Evolutionary conservation across 2,888 invertebrate species (phyloP).

Genomic region (Netelia melanura): DNA sequence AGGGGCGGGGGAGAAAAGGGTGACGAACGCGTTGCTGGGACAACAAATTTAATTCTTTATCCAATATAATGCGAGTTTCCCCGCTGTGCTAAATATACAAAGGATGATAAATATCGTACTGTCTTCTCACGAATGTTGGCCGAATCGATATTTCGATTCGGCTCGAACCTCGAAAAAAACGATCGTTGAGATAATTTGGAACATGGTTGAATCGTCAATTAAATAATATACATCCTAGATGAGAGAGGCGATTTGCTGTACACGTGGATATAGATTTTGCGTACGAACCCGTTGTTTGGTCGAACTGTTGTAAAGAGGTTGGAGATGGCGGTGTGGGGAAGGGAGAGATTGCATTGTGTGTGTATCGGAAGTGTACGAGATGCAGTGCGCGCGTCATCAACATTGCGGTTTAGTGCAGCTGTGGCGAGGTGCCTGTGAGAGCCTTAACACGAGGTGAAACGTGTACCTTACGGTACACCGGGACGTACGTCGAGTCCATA

Average conservation of each 20-base stretch:
- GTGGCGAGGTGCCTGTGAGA: slow-evolving; percentile 56
- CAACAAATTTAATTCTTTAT: slow-evolving; percentile 46
- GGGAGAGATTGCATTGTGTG: slow-evolving; percentile 72
- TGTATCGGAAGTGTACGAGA: slow-evolving; percentile 76
- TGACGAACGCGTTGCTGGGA: slow-evolving; percentile 26
- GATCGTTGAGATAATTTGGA: background rate
- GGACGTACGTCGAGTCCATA: slow-evolving; percentile 45
- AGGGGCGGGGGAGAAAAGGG: slow-evolving; percentile 25
- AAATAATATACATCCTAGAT: background rate
- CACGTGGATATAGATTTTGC: background rate
- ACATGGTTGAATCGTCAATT: background rate
- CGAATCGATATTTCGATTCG: background rate
- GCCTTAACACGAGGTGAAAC: slow-evolving; percentile 53
- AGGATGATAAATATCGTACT: slow-evolving; percentile 22
- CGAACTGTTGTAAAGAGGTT: background rate
- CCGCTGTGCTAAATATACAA: background rate
- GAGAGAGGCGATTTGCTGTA: background rate
- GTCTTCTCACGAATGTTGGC: slow-evolving; percentile 16
- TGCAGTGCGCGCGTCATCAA: slow-evolving; percentile 74
- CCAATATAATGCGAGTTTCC: slow-evolving; percentile 13
- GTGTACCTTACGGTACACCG: slow-evolving; percentile 65
- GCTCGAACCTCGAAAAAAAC: background rate
- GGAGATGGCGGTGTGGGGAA: background rate
- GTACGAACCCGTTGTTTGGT: background rate
- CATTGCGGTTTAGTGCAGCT: slow-evolving; percentile 77